Conservation (phyloP, 2,888 invertebrate genomes). For the Pilophorus perplexus region DNA sequence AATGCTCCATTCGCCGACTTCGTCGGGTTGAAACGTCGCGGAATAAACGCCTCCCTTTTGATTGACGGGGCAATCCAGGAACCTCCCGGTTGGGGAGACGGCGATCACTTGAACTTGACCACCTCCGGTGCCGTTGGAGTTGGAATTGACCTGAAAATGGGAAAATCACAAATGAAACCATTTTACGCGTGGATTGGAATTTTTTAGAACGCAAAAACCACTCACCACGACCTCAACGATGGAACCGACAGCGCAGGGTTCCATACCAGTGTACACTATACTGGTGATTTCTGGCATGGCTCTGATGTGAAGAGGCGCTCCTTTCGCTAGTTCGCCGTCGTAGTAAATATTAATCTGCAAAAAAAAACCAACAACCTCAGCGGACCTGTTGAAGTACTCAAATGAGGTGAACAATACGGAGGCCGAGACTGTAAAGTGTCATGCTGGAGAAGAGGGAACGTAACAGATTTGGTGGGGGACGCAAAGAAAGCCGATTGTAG, state of each 20-base stretch:
- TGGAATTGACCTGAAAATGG: conserved; percentile 57
- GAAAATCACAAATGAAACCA: conserved; percentile 7
- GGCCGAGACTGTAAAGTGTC: too few species aligned
- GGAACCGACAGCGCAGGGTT: conserved; percentile 91
- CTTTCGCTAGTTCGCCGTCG: conserved; percentile 60
- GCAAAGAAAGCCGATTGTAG: neutral
- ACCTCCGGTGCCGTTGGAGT: conserved; percentile 58
- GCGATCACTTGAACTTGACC: conserved; percentile 91
- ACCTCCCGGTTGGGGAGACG: conserved; percentile 82
- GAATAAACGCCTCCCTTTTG: conserved; percentile 82
- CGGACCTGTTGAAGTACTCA: neutral
- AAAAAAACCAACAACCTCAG: neutral
- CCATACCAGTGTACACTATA: conserved; percentile 88
- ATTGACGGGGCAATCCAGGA: conserved; percentile 76
- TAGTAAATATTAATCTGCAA: conserved; percentile 59
- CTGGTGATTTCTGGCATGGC: conserved; percentile 83
- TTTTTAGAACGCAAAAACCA: conserved; percentile 30
- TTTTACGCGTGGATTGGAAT: too few species aligned
- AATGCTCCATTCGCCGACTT: conserved; percentile 96
- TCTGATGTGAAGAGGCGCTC: conserved; percentile 71
- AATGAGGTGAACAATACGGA: neutral
- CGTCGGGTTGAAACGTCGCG: conserved; percentile 95
- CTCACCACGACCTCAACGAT: conserved; percentile 87
- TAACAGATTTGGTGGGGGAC: too few species aligned
- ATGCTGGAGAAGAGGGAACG: too few species aligned